A percentile compares a stretch with the other conserved stretches of the same genome.
Conservation (phyloP, 2,113 vertebrate species). For the Rostratula benghalensis region DNA sequence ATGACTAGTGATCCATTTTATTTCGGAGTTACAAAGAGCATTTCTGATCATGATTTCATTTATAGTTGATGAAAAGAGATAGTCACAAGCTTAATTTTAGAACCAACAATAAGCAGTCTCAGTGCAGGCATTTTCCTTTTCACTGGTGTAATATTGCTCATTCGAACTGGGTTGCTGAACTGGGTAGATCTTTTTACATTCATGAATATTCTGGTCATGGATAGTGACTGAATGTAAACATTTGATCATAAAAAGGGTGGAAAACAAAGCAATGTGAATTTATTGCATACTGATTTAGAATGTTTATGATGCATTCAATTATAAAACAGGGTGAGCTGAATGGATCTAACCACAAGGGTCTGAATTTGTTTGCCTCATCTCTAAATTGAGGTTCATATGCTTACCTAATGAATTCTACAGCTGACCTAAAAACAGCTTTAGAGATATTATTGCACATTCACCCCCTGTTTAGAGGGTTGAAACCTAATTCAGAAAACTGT, state of each 20-base stretch:
- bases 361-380: constrained; percentile 4
- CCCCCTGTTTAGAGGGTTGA: background rate
- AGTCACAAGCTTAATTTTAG: background rate
- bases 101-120: background rate
- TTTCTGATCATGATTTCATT: constrained; percentile 8
- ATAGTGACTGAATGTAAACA: background rate
- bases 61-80: background rate
- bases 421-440: background rate
- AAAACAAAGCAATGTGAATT: background rate
- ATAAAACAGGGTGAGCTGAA: background rate
- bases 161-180: background rate
- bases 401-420: background rate
- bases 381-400: background rate
- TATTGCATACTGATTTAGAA: background rate
- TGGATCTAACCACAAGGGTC: background rate
- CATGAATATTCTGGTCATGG: background rate
- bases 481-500: background rate
- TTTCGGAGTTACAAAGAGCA: background rate
- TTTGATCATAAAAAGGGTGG: background rate
- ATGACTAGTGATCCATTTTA: background rate
- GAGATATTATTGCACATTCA: background rate
- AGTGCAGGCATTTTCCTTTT: background rate
- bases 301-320: background rate
- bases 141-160: background rate
- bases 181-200: background rate